These are phyloP conservation scores for Macrochelys suwanniensis DNA, from an alignment of 2,797 vertebrate species.

Conservation along the genomic window DNA sequence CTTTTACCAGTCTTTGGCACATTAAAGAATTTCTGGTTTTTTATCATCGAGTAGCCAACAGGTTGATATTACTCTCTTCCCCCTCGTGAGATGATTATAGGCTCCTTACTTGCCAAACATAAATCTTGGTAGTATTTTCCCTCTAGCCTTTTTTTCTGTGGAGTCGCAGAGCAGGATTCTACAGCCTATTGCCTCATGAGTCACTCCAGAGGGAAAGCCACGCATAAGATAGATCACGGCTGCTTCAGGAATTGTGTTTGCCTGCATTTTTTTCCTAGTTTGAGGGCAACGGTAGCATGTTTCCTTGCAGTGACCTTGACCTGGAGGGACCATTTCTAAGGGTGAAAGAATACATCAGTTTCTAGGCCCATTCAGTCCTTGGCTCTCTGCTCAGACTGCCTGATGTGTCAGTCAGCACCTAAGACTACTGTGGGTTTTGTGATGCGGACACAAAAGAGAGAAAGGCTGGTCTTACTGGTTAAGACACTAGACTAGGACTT, in stretches of 20 bases:
- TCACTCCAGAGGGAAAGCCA: conserved; percentile 64
- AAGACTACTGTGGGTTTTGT: background rate
- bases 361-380: background rate
- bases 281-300: no score
- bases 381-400: background rate
- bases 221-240: conserved; percentile 70
- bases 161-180: conserved; percentile 64
- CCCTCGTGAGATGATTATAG: conserved; percentile 56
- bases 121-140: conserved; percentile 72
- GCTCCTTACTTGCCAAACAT: conserved; percentile 64
- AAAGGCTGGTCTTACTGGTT: background rate
- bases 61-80: conserved; percentile 54
- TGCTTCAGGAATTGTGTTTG: conserved; percentile 69
- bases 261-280: conserved; percentile 63
- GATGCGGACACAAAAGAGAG: background rate
- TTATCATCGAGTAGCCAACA: conserved; percentile 66
- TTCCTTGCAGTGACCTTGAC: background rate
- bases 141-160: conserved; percentile 29
- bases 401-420: background rate
- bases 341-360: background rate
- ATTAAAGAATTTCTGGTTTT: conserved; percentile 43
- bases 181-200: conserved; percentile 52
- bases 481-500: background rate
- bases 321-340: background rate
- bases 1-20: conserved; percentile 64